Evolutionary conservation across 2,113 vertebrate genomes (phyloP).

Genomic region (Bujurquina vittata): DNA sequence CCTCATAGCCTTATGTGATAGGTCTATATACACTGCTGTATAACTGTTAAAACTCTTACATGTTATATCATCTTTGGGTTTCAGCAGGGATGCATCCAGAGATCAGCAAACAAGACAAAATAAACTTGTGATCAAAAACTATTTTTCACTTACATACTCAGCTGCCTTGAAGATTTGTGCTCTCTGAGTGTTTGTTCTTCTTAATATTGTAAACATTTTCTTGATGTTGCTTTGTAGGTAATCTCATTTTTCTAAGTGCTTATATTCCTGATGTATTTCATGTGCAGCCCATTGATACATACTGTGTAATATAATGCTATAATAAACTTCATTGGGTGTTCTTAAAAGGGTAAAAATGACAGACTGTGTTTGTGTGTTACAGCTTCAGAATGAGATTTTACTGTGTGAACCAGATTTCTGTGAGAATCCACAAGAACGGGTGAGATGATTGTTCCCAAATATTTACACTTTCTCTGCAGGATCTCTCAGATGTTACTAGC

Average conservation of each 20-base stretch:
- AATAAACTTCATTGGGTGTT: neutral
- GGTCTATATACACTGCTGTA: neutral
- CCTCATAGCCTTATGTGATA: neutral
- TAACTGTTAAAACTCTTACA: neutral
- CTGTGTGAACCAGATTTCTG: constrained; percentile 62
- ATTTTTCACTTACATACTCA: too few species aligned
- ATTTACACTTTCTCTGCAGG: neutral
- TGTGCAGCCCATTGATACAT: neutral
- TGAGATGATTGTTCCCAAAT: constrained; percentile 28
- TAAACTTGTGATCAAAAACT: too few species aligned
- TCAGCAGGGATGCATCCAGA: neutral
- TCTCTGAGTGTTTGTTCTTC: too few species aligned
- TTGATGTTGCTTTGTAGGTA: neutral
- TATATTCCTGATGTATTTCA: neutral
- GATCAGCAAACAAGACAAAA: too few species aligned
- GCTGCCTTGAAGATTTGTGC: too few species aligned
- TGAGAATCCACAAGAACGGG: constrained; percentile 69
- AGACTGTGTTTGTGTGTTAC: constrained; percentile 55
- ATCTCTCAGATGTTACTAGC: neutral
- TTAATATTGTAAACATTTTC: neutral
- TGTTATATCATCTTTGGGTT: neutral
- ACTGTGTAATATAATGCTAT: neutral
- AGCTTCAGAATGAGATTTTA: constrained; percentile 79
- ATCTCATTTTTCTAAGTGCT: neutral
- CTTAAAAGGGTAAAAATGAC: neutral